Percentiles rank a stretch among this genome's conserved stretches.
phyloP scores from a whole-genome alignment of 2,888 invertebrate genomes.

The Coleophora deauratella region DNA sequence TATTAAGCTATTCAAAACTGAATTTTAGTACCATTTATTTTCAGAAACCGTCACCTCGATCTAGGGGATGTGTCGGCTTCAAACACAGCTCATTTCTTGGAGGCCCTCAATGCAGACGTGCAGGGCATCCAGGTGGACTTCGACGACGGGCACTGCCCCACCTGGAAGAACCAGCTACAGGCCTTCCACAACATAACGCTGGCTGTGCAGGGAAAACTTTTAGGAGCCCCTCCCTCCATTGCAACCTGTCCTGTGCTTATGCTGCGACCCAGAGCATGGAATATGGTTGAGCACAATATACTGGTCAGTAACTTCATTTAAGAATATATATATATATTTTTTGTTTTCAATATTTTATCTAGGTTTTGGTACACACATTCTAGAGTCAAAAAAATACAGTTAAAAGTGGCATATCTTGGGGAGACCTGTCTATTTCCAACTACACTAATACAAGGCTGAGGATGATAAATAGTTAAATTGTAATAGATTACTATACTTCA shows the following conservation, averaged over 20 bases:
- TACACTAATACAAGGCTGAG: too few relatives aligned
- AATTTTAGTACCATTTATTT: too few relatives aligned
- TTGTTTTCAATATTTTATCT: too few relatives aligned
- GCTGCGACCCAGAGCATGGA: constrained; percentile 82
- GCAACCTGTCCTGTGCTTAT: constrained; percentile 75
- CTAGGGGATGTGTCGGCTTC: constrained; percentile 79
- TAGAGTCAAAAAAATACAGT: too few relatives aligned
- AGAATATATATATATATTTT: too few relatives aligned
- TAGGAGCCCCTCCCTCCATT: constrained; percentile 64
- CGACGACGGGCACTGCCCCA: constrained; percentile 83
- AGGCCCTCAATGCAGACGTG: constrained; percentile 69
- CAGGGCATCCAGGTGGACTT: constrained; percentile 79
- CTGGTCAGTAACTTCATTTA: constrained; percentile 42
- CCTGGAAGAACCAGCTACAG: constrained; percentile 79
- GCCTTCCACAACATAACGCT: constrained; percentile 76
- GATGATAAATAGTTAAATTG: too few relatives aligned
- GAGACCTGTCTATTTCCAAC: too few relatives aligned
- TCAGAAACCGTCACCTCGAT: constrained; percentile 75
- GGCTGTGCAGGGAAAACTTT: constrained; percentile 67
- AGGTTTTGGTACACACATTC: too few relatives aligned
- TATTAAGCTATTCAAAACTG: too few relatives aligned
- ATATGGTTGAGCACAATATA: constrained; percentile 80
- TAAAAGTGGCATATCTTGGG: too few relatives aligned
- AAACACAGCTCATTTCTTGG: constrained; percentile 70
- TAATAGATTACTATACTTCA: too few relatives aligned